A percentile compares a stretch with the other conserved stretches of the same genome.
phyloP scores from a whole-genome alignment of 2,888 invertebrate genomes.

The Biston betularia region DNA sequence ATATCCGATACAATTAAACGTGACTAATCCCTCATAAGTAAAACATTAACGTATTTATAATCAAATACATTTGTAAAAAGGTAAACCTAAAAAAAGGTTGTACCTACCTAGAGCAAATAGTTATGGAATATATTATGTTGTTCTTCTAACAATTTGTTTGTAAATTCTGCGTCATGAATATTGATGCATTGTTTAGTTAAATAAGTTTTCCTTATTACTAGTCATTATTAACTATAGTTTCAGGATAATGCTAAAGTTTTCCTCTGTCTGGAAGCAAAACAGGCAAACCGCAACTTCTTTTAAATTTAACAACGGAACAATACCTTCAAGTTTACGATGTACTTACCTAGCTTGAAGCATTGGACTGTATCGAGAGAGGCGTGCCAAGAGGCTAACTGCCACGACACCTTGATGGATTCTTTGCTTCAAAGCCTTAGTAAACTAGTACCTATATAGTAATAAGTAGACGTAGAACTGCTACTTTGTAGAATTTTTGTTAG shows the following conservation, averaged over 20 bases:
- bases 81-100: too few species aligned
- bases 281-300: constrained; percentile 71
- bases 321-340: constrained; percentile 11
- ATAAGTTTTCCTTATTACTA: constrained; percentile 42
- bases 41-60: too few species aligned
- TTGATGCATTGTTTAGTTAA: constrained; percentile 2
- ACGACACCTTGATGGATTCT: too few species aligned
- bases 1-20: too few species aligned
- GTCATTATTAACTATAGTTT: constrained; percentile 40
- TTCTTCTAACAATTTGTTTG: background rate
- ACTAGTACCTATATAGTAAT: too few species aligned
- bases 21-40: too few species aligned
- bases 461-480: too few species aligned
- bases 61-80: too few species aligned
- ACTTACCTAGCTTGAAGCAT: constrained; percentile 1
- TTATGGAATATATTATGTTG: constrained; percentile 1
- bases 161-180: constrained; percentile 43
- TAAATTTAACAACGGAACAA: constrained; percentile 15
- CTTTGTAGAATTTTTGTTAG: too few species aligned
- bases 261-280: constrained; percentile 58
- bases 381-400: too few species aligned
- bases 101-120: background rate
- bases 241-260: constrained; percentile 53
- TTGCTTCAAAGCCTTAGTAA: too few species aligned
- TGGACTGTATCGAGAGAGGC: too few species aligned